Evolutionary conservation across 2,113 vertebrate genomes (phyloP).

Genomic region (Nannospalax galili): DNA sequence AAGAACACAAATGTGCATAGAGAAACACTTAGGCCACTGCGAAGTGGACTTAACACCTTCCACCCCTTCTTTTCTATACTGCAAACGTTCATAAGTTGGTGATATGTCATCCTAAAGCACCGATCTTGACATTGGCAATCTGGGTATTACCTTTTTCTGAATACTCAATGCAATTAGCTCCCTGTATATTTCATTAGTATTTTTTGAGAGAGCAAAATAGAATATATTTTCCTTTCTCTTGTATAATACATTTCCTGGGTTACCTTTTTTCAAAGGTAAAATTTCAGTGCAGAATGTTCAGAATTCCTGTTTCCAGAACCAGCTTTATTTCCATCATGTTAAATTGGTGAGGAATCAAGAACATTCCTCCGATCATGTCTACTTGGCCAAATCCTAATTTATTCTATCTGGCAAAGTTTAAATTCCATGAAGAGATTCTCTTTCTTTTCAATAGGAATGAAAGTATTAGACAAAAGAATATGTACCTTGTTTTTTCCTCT

Average conservation of each 20-base stretch:
- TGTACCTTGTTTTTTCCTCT: not conserved
- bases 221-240: not conserved
- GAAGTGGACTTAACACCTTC: not conserved
- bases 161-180: not conserved
- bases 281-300: not conserved
- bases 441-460: not conserved
- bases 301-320: slow-evolving; percentile 39
- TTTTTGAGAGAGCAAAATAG: slow-evolving; percentile 7
- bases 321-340: not conserved
- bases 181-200: not conserved
- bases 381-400: slow-evolving; percentile 9
- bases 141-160: not conserved
- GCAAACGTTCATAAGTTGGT: not conserved
- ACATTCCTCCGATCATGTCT: not conserved
- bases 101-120: not conserved
- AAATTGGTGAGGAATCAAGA: not conserved
- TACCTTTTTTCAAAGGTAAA: not conserved
- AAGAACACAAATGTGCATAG: not conserved
- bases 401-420: not conserved
- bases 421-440: not conserved
- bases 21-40: not conserved
- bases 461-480: not conserved
- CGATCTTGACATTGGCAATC: not conserved
- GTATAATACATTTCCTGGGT: not conserved
- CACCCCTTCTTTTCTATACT: not conserved